Conservation (phyloP, 1,140 invertebrate genomes). For the Argopecten irradians region DNA sequence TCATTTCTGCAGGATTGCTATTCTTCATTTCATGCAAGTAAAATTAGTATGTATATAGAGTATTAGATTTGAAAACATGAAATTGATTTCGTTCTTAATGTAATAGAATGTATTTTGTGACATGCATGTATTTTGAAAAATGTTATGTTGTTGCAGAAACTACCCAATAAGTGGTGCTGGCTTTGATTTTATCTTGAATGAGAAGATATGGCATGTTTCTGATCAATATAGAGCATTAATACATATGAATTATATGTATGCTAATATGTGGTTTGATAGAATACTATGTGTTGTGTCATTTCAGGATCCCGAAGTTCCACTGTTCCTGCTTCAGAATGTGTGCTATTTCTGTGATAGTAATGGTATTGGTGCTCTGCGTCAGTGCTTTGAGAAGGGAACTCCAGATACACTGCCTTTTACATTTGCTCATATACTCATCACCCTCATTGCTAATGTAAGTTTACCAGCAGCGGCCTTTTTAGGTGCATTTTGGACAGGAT, state of each 20-base stretch:
- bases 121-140: too few species aligned
- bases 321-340: constrained; percentile 91
- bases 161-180: too few species aligned
- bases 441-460: constrained; percentile 90
- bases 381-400: constrained; percentile 87
- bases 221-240: not conserved
- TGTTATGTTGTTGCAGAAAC: too few species aligned
- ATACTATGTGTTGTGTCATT: constrained; percentile 39
- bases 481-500: too few species aligned
- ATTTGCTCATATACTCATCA: constrained; percentile 93
- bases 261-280: not conserved
- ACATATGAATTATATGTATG: not conserved
- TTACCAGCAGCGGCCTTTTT: too few species aligned
- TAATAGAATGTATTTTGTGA: too few species aligned
- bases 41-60: too few species aligned
- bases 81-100: too few species aligned
- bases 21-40: too few species aligned
- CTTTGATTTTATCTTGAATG: not conserved
- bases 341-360: constrained; percentile 91
- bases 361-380: constrained; percentile 89
- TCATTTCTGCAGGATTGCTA: too few species aligned
- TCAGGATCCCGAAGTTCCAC: constrained; percentile 93
- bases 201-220: not conserved
- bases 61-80: too few species aligned
- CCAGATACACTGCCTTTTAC: constrained; percentile 88